Evolutionary conservation across 2,888 invertebrate species (phyloP).

Genomic region (Coenonympha arcania): DNA sequence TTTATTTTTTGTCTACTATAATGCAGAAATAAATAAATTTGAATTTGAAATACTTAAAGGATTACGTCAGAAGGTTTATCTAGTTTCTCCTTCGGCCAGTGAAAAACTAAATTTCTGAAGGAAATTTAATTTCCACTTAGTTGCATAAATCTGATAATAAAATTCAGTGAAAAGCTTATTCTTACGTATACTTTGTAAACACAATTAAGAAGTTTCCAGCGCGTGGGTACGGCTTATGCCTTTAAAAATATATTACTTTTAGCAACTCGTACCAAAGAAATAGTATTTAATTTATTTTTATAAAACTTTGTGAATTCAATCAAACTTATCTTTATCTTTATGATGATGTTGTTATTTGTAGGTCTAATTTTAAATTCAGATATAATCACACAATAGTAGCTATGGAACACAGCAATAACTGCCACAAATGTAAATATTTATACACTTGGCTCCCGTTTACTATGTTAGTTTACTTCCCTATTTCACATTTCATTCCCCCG

Average conservation of each 20-base stretch:
- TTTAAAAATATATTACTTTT: neutral
- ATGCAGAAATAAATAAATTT: too few species aligned
- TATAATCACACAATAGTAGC: too few species aligned
- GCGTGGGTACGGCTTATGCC: neutral
- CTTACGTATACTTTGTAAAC: constrained; percentile 8
- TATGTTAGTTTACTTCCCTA: too few species aligned
- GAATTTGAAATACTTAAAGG: too few species aligned
- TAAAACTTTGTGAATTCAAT: neutral
- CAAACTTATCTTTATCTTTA: neutral
- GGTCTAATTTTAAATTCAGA: neutral
- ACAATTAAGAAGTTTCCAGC: constrained; percentile 8
- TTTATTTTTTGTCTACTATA: too few species aligned
- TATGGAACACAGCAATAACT: too few species aligned
- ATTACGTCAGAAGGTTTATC: too few species aligned
- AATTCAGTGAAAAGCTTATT: constrained; percentile 2
- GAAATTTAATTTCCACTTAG: constrained; percentile 2
- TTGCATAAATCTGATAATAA: constrained; percentile 6
- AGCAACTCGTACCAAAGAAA: neutral
- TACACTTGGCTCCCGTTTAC: too few species aligned
- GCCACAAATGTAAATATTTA: too few species aligned
- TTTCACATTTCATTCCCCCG: too few species aligned
- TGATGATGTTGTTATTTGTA: too few species aligned
- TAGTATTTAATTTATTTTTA: too few species aligned
- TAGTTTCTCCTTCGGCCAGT: neutral
- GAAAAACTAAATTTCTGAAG: neutral